Evolutionary conservation across 2,888 invertebrate genomes (phyloP).

Genomic region (Caenorhabditis sp.): DNA sequence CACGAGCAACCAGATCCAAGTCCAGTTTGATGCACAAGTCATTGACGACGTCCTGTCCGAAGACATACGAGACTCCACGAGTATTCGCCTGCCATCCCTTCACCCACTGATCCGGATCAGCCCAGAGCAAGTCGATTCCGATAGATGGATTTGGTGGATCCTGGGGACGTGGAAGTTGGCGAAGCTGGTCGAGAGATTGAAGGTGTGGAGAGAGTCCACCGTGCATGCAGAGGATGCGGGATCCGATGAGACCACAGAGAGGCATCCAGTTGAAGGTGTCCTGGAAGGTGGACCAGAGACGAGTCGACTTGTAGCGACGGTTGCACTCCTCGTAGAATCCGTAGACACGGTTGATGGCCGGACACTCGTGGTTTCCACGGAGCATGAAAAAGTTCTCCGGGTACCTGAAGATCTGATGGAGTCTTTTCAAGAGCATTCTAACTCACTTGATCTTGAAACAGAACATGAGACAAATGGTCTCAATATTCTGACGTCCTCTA

Average conservation of each 20-base stretch:
- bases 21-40: slow-evolving; percentile 67
- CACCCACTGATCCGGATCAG: slow-evolving; percentile 67
- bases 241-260: slow-evolving; percentile 66
- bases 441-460: slow-evolving; percentile 63
- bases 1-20: slow-evolving; percentile 70
- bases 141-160: slow-evolving; percentile 64
- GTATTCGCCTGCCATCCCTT: slow-evolving; percentile 67
- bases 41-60: slow-evolving; percentile 69
- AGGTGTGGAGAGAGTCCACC: slow-evolving; percentile 70
- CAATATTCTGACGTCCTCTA: slow-evolving; percentile 63
- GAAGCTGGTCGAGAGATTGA: slow-evolving; percentile 65
- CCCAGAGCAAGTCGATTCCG: slow-evolving; percentile 71
- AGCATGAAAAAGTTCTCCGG: slow-evolving; percentile 74
- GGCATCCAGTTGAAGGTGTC: slow-evolving; percentile 72
- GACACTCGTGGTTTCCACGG: slow-evolving; percentile 75
- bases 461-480: slow-evolving; percentile 67
- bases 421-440: not conserved
- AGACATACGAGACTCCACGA: slow-evolving; percentile 69
- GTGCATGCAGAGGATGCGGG: slow-evolving; percentile 72
- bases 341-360: slow-evolving; percentile 72
- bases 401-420: slow-evolving; percentile 33
- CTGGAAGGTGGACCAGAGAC: slow-evolving; percentile 60
- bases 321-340: slow-evolving; percentile 77
- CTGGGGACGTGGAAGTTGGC: slow-evolving; percentile 66
- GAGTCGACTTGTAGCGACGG: slow-evolving; percentile 65